Evolutionary conservation across 2,113 vertebrate species (phyloP).

Genomic region (Piaya cayana): DNA sequence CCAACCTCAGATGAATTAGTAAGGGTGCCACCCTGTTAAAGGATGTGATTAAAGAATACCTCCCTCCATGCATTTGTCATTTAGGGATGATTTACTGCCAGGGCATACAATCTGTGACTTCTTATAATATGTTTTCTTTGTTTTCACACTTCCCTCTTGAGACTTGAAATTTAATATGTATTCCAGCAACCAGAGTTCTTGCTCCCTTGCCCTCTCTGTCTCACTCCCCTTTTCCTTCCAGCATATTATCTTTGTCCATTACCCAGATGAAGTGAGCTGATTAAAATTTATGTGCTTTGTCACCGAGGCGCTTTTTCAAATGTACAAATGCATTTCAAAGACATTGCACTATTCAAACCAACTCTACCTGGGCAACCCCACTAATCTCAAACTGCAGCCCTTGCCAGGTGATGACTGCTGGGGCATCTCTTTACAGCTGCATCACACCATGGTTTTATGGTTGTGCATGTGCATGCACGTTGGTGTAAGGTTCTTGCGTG

Average conservation of each 20-base stretch:
- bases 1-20: background rate
- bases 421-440: conserved; percentile 48
- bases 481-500: background rate
- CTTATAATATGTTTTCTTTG: conserved; percentile 23
- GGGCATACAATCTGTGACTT: background rate
- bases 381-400: conserved; percentile 60
- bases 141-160: conserved; percentile 53
- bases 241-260: background rate
- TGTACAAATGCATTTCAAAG: background rate
- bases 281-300: conserved; percentile 34
- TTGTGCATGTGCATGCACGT: background rate
- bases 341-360: background rate
- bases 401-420: conserved; percentile 56
- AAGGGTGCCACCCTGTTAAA: conserved; percentile 34
- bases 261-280: conserved; percentile 23
- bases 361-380: background rate
- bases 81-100: conserved; percentile 33
- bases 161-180: conserved; percentile 69
- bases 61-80: background rate
- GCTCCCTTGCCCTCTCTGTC: conserved; percentile 6
- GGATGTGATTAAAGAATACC: background rate
- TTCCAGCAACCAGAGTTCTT: conserved; percentile 62
- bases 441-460: background rate
- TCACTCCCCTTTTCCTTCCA: background rate
- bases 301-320: conserved; percentile 37